Evolutionary conservation across 2,888 invertebrate species (phyloP).

Genomic region (Callimorpha dominula): DNA sequence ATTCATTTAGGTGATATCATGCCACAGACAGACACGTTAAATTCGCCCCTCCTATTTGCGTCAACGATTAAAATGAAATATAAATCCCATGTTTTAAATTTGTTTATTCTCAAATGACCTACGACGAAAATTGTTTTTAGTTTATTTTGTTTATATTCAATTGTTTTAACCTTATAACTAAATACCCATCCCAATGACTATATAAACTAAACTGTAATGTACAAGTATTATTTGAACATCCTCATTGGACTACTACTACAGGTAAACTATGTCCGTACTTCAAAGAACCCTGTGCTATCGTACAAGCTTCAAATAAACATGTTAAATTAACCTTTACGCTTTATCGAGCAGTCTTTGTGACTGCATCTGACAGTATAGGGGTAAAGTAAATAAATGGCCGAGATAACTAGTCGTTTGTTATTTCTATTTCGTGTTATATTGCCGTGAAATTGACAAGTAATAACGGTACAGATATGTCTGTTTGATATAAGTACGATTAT

Average conservation of each 20-base stretch:
- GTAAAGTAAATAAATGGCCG: conserved; percentile 31
- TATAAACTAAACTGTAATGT: too few relatives aligned
- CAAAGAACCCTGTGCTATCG: conserved; percentile 1
- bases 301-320: conserved; percentile 24
- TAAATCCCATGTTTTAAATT: too few relatives aligned
- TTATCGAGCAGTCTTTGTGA: conserved; percentile 27
- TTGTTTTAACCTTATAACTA: too few relatives aligned
- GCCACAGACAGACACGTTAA: too few relatives aligned
- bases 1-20: too few relatives aligned
- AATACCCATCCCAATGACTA: too few relatives aligned
- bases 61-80: too few relatives aligned
- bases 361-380: conserved; percentile 24
- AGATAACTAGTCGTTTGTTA: conserved; percentile 25
- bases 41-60: too few relatives aligned
- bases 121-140: too few relatives aligned
- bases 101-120: too few relatives aligned
- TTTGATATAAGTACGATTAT: not conserved
- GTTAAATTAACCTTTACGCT: conserved; percentile 27
- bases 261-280: not conserved
- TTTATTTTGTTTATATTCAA: too few relatives aligned
- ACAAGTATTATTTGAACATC: not conserved
- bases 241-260: not conserved
- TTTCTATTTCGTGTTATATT: conserved; percentile 30
- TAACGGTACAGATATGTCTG: conserved; percentile 10
- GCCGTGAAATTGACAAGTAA: conserved; percentile 30